A percentile compares a stretch with the other conserved stretches of the same genome.
These are phyloP conservation scores for Diabrotica undecimpunctata DNA, from an alignment of 1,140 invertebrate species.

Conservation along the genomic window DNA sequence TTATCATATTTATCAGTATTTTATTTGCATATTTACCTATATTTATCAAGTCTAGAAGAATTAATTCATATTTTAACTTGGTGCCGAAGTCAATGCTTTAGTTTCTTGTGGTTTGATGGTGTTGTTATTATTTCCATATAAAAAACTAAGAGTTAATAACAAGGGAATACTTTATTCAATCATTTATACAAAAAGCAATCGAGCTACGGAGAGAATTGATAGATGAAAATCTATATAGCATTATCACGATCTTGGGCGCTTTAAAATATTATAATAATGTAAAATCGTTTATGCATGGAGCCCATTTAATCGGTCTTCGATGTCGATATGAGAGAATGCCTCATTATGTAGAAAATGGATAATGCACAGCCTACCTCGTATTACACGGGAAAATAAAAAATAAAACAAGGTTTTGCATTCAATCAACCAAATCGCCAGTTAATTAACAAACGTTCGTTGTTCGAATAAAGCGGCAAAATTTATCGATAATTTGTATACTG, in stretches of 20 bases:
- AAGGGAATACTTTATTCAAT: too few relatives aligned
- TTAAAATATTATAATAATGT: slow-evolving; percentile 40
- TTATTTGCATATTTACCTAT: too few relatives aligned
- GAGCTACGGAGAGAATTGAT: neutral
- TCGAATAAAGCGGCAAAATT: slow-evolving; percentile 20
- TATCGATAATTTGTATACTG: too few relatives aligned
- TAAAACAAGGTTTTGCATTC: slow-evolving; percentile 40
- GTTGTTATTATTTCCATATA: too few relatives aligned
- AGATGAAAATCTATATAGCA: slow-evolving; percentile 37
- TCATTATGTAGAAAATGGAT: slow-evolving; percentile 44
- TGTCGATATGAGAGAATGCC: slow-evolving; percentile 35
- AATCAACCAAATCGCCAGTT: slow-evolving; percentile 42
- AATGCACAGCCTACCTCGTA: slow-evolving; percentile 36
- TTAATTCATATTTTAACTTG: too few relatives aligned
- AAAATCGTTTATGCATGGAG: slow-evolving; percentile 34
- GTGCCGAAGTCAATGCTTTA: too few relatives aligned
- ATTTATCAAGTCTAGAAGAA: too few relatives aligned
- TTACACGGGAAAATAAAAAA: slow-evolving; percentile 27
- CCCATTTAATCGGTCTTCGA: slow-evolving; percentile 23
- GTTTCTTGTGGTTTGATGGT: too few relatives aligned
- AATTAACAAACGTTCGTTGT: slow-evolving; percentile 30
- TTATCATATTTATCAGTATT: too few relatives aligned
- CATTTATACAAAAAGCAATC: neutral
- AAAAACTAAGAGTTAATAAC: too few relatives aligned
- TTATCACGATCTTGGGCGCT: slow-evolving; percentile 39